Base-by-base conservation (phyloP, 2,888 invertebrate species). In the Clusia tigrina region DNA sequence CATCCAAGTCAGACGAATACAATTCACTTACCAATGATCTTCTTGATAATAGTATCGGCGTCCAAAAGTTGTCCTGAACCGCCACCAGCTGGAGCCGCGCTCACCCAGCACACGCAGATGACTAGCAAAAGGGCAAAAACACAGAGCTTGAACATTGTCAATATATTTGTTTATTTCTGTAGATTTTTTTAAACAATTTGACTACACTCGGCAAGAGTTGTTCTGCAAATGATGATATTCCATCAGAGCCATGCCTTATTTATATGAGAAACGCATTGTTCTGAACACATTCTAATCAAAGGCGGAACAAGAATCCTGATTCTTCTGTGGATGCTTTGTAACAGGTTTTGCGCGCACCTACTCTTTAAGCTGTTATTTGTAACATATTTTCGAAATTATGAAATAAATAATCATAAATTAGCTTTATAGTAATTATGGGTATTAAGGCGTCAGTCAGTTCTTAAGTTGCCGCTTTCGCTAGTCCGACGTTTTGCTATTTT, bases 21-120 rank as follows among this genome's bases (percentile, higher is more conserved):
- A 2, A 3, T 42, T 42, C 42, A 58, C 70, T 67, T 56, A 74
- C 74, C 76, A 58, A 76, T 74, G 18, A 74, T 74, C 62, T 74
- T 75, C n/a, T 63, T 69, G 24, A 74, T 73, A 42, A 72, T 65
- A 0, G 76, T 72, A 38, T 74, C 60, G 1, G 76, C 74, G 51
- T 75, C 76, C 57, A 74, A 61, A 3, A 75, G 52, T 5, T 71
- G 69, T 17, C 57, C n/a, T n/a, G n/a, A n/a, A n/a, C n/a, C n/a
- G n/a, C n/a, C 17, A 22, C 25, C 68, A 12, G 71, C 68, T 5
- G 68, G 73, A 71, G 74, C 74, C 1, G 73, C 76, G 24, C 58
- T 67, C 54, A 63, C 68, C 60, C 65, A 66, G 64, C 67, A 53
- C 60, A 75, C 60, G 60, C 67, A 66, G 42, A 68, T 42, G 48